phyloP scores from a whole-genome alignment of 2,888 invertebrate species.

The Erannis defoliaria region DNA sequence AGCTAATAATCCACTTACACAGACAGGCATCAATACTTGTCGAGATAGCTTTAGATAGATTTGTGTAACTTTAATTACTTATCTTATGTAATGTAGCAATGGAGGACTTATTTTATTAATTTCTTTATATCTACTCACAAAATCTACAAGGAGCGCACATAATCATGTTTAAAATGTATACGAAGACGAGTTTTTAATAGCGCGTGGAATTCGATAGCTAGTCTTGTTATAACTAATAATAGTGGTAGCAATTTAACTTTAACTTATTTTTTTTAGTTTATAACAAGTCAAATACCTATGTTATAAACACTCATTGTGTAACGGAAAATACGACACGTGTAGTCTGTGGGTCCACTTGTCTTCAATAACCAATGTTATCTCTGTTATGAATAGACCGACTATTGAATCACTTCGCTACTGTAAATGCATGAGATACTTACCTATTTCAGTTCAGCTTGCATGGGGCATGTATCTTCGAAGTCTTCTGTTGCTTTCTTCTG shows the following conservation, averaged over 20 bases:
- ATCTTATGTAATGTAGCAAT: neutral
- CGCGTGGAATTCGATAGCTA: slow-evolving; percentile 32
- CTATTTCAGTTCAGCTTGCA: neutral
- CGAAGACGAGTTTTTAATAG: slow-evolving; percentile 15
- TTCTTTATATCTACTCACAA: neutral
- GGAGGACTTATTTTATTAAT: neutral
- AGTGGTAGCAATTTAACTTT: slow-evolving; percentile 49
- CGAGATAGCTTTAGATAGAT: slow-evolving; percentile 38
- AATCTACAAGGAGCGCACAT: neutral
- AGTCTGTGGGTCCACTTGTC: slow-evolving; percentile 52
- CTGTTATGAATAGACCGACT: slow-evolving; percentile 52
- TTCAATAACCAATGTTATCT: slow-evolving; percentile 51
- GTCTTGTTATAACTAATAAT: slow-evolving; percentile 43
- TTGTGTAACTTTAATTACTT: slow-evolving; percentile 10
- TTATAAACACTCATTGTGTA: slow-evolving; percentile 59
- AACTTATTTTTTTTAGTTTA: no score
- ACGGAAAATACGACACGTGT: slow-evolving; percentile 53
- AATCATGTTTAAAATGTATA: neutral
- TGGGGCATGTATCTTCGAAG: no score
- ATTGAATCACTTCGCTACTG: slow-evolving; percentile 55
- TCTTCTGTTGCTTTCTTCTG: no score
- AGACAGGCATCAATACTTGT: slow-evolving; percentile 51
- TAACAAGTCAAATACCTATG: slow-evolving; percentile 64
- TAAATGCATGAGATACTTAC: slow-evolving; percentile 47
- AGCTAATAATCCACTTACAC: slow-evolving; percentile 57